Evolutionary conservation across 1,140 invertebrate species (phyloP).

Genomic region (Rhopalosiphum maidis): DNA sequence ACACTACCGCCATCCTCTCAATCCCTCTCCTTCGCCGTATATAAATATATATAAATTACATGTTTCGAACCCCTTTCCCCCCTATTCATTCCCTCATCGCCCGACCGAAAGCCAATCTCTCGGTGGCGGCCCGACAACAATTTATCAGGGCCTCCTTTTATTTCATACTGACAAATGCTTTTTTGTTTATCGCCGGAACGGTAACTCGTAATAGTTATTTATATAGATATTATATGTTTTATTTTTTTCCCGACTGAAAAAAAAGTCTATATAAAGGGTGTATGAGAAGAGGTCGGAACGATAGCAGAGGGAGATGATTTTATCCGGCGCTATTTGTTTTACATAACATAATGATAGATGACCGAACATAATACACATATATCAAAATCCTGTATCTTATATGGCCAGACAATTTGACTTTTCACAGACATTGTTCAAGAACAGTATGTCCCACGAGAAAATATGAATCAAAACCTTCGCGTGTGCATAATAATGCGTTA

Average conservation of each 20-base stretch:
- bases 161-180: slow-evolving; percentile 49
- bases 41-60: slow-evolving; percentile 3
- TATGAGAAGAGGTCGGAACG: background rate
- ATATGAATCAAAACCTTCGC: background rate
- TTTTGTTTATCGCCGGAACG: slow-evolving; percentile 56
- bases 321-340: slow-evolving; percentile 46
- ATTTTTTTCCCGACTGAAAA: background rate
- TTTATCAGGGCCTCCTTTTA: slow-evolving; percentile 44
- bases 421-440: background rate
- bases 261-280: background rate
- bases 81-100: background rate
- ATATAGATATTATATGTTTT: slow-evolving; percentile 12
- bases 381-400: slow-evolving; percentile 22
- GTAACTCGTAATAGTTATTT: slow-evolving; percentile 51
- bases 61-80: background rate
- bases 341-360: slow-evolving; percentile 54
- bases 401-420: background rate
- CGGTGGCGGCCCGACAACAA: slow-evolving; percentile 33
- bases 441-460: background rate
- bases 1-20: background rate
- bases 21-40: background rate
- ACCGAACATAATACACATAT: slow-evolving; percentile 6
- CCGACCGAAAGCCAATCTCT: slow-evolving; percentile 49
- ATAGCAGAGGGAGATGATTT: slow-evolving; percentile 9
- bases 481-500: background rate